phyloP scores from a whole-genome alignment of 2,888 invertebrate species.

The Pollenia amentaria region DNA sequence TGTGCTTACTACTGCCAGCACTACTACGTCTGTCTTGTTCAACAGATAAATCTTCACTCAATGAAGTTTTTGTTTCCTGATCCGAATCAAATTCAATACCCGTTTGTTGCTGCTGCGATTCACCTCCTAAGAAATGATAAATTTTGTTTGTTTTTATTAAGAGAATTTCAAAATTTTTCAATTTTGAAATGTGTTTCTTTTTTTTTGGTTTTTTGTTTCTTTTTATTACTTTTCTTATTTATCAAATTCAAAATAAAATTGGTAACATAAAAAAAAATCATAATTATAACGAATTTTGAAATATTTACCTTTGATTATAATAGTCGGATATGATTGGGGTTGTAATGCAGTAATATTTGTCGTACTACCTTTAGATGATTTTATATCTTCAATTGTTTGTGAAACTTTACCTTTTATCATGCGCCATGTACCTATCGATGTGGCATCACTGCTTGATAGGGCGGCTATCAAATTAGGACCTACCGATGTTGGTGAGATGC shows the following conservation, averaged over 20 bases:
- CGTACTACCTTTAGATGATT: slow-evolving; percentile 81
- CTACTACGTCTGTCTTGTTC: slow-evolving; percentile 77
- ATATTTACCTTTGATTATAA: slow-evolving; percentile 72
- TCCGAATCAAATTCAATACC: slow-evolving; percentile 81
- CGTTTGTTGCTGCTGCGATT: slow-evolving; percentile 64
- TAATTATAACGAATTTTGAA: slow-evolving; percentile 60
- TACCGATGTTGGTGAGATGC: slow-evolving; percentile 79
- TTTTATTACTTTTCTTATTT: slow-evolving; percentile 4
- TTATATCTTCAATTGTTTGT: slow-evolving; percentile 84
- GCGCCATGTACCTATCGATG: slow-evolving; percentile 83
- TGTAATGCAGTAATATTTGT: slow-evolving; percentile 68
- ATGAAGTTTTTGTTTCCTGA: slow-evolving; percentile 80
- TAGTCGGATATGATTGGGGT: slow-evolving; percentile 69
- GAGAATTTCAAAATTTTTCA: neutral
- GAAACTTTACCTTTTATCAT: slow-evolving; percentile 84
- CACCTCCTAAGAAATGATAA: slow-evolving; percentile 41
- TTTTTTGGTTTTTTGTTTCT: slow-evolving; percentile 32
- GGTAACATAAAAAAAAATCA: slow-evolving; percentile 21
- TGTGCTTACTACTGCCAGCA: slow-evolving; percentile 73
- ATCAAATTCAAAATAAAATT: slow-evolving; percentile 43
- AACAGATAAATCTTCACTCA: slow-evolving; percentile 80
- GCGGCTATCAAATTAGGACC: slow-evolving; percentile 79
- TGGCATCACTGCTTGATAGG: slow-evolving; percentile 79
- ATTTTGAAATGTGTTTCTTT: slow-evolving; percentile 20
- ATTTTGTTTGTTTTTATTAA: neutral